These are phyloP conservation scores for Rhinolophus sinicus DNA, from an alignment of 2,113 vertebrate species.

Conservation along the genomic window DNA sequence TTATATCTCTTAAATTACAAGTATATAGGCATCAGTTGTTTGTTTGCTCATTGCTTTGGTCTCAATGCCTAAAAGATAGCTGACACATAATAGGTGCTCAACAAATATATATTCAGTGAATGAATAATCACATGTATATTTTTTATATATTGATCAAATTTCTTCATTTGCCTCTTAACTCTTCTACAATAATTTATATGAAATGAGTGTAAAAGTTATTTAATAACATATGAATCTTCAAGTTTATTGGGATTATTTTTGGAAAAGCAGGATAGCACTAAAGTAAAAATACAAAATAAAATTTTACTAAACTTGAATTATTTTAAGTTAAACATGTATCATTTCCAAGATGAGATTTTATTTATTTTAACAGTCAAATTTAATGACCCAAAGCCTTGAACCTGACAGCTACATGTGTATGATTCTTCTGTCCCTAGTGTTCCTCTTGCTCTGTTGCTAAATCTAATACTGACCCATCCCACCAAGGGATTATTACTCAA, in stretches of 20 bases:
- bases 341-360: constrained; percentile 25
- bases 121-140: neutral
- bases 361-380: neutral
- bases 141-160: neutral
- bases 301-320: neutral
- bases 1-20: neutral
- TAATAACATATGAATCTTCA: neutral
- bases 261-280: neutral
- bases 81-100: neutral
- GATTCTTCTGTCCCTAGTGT: neutral
- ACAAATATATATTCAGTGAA: neutral
- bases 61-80: neutral
- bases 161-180: constrained; percentile 3
- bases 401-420: neutral
- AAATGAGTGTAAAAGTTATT: neutral
- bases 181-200: neutral
- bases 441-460: neutral
- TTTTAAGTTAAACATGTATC: neutral
- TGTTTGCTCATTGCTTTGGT: neutral
- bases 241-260: neutral
- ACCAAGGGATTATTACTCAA: neutral
- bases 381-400: neutral
- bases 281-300: constrained; percentile 32
- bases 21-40: neutral
- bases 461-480: neutral